Percentiles rank a stretch among this genome's conserved stretches.
phyloP scores from a whole-genome alignment of 1,140 invertebrate genomes.

The Pogonomyrmex barbatus region DNA sequence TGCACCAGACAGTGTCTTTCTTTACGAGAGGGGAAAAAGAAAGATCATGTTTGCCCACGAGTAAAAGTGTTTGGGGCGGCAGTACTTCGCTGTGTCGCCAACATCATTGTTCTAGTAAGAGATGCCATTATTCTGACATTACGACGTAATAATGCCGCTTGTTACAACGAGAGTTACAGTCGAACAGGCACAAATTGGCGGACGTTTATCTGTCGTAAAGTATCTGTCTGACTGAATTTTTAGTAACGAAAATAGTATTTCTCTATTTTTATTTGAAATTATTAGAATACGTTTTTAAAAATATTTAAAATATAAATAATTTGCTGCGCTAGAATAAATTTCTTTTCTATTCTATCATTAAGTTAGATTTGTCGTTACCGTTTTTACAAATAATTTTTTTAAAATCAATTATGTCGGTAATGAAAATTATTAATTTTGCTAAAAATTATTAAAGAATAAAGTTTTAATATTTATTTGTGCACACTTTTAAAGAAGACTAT shows the following conservation, averaged over 20 bases:
- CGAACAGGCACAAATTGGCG: slow-evolving; percentile 48
- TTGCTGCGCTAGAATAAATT: neutral
- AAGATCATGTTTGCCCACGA: slow-evolving; percentile 68
- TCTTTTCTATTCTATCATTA: neutral
- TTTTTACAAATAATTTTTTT: neutral
- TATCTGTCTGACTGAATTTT: slow-evolving; percentile 4
- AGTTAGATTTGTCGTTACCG: neutral
- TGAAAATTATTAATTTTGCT: neutral
- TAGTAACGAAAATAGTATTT: neutral
- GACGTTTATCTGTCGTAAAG: slow-evolving; percentile 3
- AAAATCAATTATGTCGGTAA: neutral
- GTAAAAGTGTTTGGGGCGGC: slow-evolving; percentile 58
- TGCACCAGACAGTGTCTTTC: slow-evolving; percentile 49
- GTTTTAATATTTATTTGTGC: neutral
- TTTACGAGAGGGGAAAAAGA: slow-evolving; percentile 63
- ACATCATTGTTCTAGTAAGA: slow-evolving; percentile 76
- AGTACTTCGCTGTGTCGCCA: slow-evolving; percentile 61
- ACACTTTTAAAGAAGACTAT: neutral
- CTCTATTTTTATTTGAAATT: neutral
- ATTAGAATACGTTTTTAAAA: neutral
- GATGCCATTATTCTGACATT: slow-evolving; percentile 72
- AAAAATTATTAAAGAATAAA: neutral
- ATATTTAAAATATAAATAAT: neutral
- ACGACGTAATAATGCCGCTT: slow-evolving; percentile 75
- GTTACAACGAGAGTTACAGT: slow-evolving; percentile 76